phyloP scores from a whole-genome alignment of 2,888 invertebrate genomes.

The Xestia c-nigrum region DNA sequence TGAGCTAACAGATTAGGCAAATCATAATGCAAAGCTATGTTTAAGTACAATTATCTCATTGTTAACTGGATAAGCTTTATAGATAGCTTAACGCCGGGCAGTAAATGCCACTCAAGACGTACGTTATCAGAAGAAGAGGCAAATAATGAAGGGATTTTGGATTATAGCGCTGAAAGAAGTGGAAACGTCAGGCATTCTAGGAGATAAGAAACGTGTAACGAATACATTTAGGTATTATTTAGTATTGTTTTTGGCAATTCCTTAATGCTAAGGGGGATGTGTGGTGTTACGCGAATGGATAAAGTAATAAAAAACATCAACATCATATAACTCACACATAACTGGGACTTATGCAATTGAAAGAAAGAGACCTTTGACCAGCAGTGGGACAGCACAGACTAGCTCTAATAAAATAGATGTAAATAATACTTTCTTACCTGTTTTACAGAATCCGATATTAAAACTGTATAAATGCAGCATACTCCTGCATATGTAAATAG shows the following conservation, averaged over 20 bases:
- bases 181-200: background rate
- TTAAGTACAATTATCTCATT: constrained; percentile 16
- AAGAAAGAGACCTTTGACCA: background rate
- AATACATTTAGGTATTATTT: too few relatives aligned
- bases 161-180: background rate
- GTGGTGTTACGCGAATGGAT: too few relatives aligned
- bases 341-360: background rate
- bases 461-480: constrained; percentile 94
- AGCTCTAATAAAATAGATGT: background rate
- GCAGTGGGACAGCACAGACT: background rate
- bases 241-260: background rate
- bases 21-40: constrained; percentile 14
- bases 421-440: constrained; percentile 87
- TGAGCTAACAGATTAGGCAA: constrained; percentile 67
- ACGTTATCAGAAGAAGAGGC: background rate
- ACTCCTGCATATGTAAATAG: constrained; percentile 93
- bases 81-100: constrained; percentile 8
- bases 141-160: constrained; percentile 10
- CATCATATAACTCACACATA: too few relatives aligned
- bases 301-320: too few relatives aligned
- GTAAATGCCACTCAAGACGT: constrained; percentile 29
- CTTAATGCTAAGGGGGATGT: too few relatives aligned
- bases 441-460: constrained; percentile 92
- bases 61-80: constrained; percentile 8
- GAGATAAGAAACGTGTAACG: background rate